These are phyloP conservation scores for Sebastes melanostomus DNA, from an alignment of 2,797 vertebrate species.

Conservation along the genomic window DNA sequence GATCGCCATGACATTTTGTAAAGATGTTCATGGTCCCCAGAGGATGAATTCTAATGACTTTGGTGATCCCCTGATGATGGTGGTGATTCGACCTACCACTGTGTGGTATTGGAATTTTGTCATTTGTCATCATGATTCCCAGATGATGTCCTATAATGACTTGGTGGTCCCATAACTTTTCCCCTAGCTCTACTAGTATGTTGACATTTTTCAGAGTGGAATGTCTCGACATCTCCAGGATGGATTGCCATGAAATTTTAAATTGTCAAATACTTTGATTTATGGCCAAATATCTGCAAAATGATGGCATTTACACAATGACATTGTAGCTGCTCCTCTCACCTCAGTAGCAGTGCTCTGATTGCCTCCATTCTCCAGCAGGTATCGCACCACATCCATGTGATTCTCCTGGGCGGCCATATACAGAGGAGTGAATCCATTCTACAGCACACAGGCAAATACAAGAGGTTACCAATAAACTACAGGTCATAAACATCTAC, in stretches of 20 bases:
- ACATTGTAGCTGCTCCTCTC: background rate
- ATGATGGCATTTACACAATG: background rate
- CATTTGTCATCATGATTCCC: background rate
- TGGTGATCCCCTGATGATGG: background rate
- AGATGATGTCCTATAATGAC: background rate
- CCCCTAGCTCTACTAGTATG: background rate
- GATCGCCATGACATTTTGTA: background rate
- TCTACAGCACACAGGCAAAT: slow-evolving; percentile 76
- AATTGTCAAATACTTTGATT: background rate
- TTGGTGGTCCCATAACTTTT: background rate
- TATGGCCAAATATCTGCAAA: background rate
- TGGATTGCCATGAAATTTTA: background rate
- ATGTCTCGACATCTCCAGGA: background rate
- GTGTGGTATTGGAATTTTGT: background rate
- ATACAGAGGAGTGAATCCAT: slow-evolving; percentile 98
- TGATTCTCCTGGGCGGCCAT: slow-evolving; percentile 99
- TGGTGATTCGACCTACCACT: background rate
- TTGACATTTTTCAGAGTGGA: background rate
- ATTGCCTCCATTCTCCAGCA: slow-evolving; percentile 97
- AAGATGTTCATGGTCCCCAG: background rate
- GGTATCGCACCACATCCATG: slow-evolving; percentile 94
- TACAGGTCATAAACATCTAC: background rate
- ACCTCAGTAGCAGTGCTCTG: slow-evolving; percentile 99
- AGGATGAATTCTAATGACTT: background rate
- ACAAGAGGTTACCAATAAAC: background rate